These are phyloP conservation scores for Leptarthrus brevirostris DNA, from an alignment of 2,888 invertebrate genomes.

Conservation along the genomic window DNA sequence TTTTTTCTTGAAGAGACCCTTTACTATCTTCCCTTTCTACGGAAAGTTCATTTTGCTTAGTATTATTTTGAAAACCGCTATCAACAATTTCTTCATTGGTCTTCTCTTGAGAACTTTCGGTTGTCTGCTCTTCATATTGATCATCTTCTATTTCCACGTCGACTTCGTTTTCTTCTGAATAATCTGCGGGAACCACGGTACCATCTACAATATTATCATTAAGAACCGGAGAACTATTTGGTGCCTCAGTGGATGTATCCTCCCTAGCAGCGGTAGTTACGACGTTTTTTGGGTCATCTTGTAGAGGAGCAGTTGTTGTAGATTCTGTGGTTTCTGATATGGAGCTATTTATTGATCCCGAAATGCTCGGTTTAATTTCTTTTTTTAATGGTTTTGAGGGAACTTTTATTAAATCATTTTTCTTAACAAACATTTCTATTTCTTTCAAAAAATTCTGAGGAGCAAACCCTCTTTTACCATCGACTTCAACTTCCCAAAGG, in stretches of 20 bases:
- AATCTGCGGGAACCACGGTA: slow-evolving; percentile 56
- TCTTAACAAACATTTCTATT: slow-evolving; percentile 68
- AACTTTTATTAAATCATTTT: slow-evolving; percentile 62
- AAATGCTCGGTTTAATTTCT: background rate
- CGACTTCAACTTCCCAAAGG: slow-evolving; percentile 76
- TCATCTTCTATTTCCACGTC: background rate
- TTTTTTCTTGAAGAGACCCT: too few species aligned
- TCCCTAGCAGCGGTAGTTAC: too few species aligned
- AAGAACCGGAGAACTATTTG: too few species aligned
- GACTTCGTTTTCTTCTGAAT: slow-evolving; percentile 51
- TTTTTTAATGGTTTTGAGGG: background rate
- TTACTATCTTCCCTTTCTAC: too few species aligned
- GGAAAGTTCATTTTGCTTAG: too few species aligned
- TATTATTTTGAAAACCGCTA: too few species aligned
- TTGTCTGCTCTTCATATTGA: too few species aligned
- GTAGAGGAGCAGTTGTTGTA: background rate
- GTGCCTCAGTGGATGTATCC: too few species aligned
- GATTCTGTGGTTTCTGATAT: background rate
- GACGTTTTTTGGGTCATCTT: background rate
- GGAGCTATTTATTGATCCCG: background rate
- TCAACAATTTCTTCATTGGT: too few species aligned
- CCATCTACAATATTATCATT: slow-evolving; percentile 57
- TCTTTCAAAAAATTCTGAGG: slow-evolving; percentile 73
- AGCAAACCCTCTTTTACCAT: slow-evolving; percentile 76
- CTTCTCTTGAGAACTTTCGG: background rate